phyloP scores from a whole-genome alignment of 2,113 vertebrate species.

The Galbula dea region DNA sequence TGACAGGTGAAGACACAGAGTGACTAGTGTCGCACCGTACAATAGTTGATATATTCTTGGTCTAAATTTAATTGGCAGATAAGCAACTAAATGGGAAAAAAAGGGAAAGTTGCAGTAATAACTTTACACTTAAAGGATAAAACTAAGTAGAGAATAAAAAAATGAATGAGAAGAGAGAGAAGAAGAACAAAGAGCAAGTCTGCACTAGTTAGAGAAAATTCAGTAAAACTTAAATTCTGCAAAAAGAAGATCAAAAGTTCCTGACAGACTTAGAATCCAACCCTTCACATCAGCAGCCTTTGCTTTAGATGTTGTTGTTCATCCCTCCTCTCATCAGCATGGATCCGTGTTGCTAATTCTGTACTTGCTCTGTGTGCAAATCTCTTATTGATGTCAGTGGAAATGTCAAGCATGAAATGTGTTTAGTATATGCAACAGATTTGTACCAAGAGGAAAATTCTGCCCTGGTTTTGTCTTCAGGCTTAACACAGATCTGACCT shows the following conservation, averaged over 20 bases:
- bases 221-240: not conserved
- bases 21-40: not conserved
- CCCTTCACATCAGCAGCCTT: not conserved
- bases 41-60: not conserved
- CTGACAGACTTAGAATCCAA: not conserved
- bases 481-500: not conserved
- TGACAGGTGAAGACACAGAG: not conserved
- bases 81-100: not conserved
- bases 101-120: not conserved
- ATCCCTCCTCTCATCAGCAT: not conserved
- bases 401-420: slow-evolving; percentile 53
- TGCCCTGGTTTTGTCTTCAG: not conserved
- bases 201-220: not conserved
- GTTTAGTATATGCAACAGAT: not conserved
- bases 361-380: not conserved
- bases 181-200: not conserved
- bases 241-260: not conserved
- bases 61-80: not conserved
- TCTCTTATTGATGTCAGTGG: not conserved
- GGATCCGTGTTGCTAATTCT: slow-evolving; percentile 1
- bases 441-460: not conserved
- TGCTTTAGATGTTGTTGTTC: not conserved
- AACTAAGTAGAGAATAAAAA: not conserved
- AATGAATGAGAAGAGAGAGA: not conserved
- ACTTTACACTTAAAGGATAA: not conserved